Percentiles rank a stretch among this genome's conserved stretches.
Conservation (phyloP, 2,888 invertebrate species). For the Camponotus fellah region DNA sequence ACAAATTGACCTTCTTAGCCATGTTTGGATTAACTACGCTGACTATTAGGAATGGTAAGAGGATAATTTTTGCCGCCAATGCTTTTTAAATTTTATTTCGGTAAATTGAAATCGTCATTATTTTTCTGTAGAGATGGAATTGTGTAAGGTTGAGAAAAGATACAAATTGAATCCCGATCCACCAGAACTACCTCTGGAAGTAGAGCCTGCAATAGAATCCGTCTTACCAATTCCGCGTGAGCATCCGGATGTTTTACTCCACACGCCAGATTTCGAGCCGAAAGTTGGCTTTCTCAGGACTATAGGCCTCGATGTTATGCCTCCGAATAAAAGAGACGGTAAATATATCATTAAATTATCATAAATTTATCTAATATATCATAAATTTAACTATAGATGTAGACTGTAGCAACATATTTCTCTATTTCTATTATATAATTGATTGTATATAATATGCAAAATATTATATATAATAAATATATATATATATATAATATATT, state of each 20-base stretch:
- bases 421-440: neutral
- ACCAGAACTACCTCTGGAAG: constrained; percentile 85
- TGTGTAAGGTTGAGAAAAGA: constrained; percentile 89
- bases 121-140: constrained; percentile 87
- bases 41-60: constrained; percentile 88
- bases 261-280: constrained; percentile 86
- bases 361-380: no score
- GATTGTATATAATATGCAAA: constrained; percentile 2
- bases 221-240: constrained; percentile 87
- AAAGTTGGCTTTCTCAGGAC: constrained; percentile 89
- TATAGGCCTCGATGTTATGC: constrained; percentile 88
- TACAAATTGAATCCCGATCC: constrained; percentile 87
- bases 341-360: constrained; percentile 63
- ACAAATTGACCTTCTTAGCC: constrained; percentile 89
- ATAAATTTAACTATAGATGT: neutral
- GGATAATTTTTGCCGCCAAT: neutral
- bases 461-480: constrained; percentile 27
- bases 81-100: neutral
- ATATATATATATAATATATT: no score
- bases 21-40: constrained; percentile 89
- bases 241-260: constrained; percentile 86
- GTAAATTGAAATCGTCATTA: constrained; percentile 33
- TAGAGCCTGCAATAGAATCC: constrained; percentile 84
- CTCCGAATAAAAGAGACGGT: constrained; percentile 88
- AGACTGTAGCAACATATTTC: neutral